Evolutionary conservation across 2,888 invertebrate species (phyloP).

Genomic region (Auanema freiburgensis): DNA sequence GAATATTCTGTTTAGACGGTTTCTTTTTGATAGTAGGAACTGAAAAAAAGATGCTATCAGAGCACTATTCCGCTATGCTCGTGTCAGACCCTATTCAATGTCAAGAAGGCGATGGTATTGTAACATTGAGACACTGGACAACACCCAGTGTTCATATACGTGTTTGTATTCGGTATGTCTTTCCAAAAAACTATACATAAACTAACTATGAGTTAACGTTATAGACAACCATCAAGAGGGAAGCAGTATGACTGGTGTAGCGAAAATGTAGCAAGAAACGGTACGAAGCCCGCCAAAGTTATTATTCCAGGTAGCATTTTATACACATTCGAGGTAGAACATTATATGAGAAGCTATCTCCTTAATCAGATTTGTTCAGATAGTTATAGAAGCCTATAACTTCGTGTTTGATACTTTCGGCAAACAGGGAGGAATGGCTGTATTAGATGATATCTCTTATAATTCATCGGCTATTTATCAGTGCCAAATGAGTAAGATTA

Average conservation of each 20-base stretch:
- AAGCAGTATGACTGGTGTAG: constrained; percentile 52
- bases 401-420: constrained; percentile 55
- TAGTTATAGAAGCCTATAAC: constrained; percentile 54
- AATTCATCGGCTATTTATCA: constrained; percentile 40
- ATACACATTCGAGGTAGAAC: constrained; percentile 46
- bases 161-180: constrained; percentile 46
- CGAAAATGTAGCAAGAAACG: constrained; percentile 42
- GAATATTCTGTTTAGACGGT: constrained; percentile 32
- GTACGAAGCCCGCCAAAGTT: constrained; percentile 45
- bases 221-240: constrained; percentile 42
- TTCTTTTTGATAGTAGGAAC: constrained; percentile 51
- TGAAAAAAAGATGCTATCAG: constrained; percentile 24
- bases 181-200: no score
- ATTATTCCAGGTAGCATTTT: constrained; percentile 52
- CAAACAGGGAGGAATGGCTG: constrained; percentile 52
- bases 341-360: not conserved
- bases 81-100: constrained; percentile 54
- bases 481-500: constrained; percentile 33
- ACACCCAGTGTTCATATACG: constrained; percentile 50
- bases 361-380: constrained; percentile 30
- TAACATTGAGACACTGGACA: constrained; percentile 53
- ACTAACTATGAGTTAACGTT: no score
- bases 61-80: constrained; percentile 12
- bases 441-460: constrained; percentile 54
- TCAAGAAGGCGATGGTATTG: constrained; percentile 51